Conservation (phyloP, 2,797 vertebrate species). For the Crax fasciolata region DNA sequence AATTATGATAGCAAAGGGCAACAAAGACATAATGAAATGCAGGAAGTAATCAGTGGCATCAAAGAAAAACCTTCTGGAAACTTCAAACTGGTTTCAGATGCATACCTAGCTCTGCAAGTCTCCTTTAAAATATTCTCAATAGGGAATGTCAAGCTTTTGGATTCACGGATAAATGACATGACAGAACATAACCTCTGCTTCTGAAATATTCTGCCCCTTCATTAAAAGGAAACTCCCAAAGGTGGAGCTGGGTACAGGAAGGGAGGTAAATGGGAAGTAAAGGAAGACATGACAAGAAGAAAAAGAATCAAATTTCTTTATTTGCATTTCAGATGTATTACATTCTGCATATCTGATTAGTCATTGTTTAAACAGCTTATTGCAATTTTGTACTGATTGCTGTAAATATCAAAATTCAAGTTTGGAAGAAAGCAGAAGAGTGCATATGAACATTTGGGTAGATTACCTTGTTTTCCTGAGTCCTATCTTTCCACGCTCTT, state of each 20-base stretch:
- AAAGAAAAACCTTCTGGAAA: slow-evolving; percentile 27
- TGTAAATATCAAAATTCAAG: slow-evolving; percentile 2
- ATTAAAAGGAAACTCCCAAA: slow-evolving; percentile 32
- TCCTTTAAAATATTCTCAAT: not conserved
- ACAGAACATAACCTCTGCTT: slow-evolving; percentile 1
- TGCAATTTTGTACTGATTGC: not conserved
- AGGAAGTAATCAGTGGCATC: slow-evolving; percentile 17
- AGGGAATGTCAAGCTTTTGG: not conserved
- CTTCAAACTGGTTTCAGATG: slow-evolving; percentile 23
- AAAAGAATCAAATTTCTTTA: not conserved
- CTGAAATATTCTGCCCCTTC: slow-evolving; percentile 39
- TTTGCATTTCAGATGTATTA: not conserved
- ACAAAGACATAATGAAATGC: slow-evolving; percentile 26
- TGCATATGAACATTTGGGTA: not conserved
- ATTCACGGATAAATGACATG: not conserved
- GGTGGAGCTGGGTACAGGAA: not conserved
- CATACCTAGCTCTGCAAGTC: not conserved
- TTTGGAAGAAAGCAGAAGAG: not conserved
- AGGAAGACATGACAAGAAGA: not conserved
- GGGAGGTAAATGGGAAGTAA: not conserved
- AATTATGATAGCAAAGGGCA: slow-evolving; percentile 25
- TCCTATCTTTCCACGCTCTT: not conserved
- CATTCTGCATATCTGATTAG: not conserved
- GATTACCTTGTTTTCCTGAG: not conserved
- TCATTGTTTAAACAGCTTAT: not conserved